phyloP scores from a whole-genome alignment of 2,113 vertebrate species.

The Labeo catla region DNA sequence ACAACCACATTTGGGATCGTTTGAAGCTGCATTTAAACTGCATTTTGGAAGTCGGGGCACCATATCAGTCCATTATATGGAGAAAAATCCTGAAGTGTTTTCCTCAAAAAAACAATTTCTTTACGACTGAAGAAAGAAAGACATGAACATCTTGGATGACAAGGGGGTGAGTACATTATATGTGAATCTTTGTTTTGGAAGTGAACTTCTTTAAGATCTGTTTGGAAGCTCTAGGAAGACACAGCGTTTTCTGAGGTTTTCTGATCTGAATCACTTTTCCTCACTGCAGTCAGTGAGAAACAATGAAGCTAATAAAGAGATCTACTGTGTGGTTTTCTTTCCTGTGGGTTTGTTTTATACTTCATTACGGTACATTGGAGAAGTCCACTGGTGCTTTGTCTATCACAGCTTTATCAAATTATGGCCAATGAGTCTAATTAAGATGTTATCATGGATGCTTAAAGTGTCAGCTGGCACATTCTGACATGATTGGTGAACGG shows the following conservation, averaged over 20 bases:
- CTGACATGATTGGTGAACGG: neutral
- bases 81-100: too few species aligned
- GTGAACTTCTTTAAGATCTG: neutral
- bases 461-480: neutral
- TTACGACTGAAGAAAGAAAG: too few species aligned
- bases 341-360: neutral
- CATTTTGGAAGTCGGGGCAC: too few species aligned
- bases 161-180: too few species aligned
- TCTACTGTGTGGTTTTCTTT: neutral
- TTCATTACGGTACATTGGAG: neutral
- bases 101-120: too few species aligned
- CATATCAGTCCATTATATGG: too few species aligned
- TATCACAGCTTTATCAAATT: neutral
- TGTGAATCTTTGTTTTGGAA: too few species aligned
- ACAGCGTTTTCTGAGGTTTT: neutral
- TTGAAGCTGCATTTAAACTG: too few species aligned
- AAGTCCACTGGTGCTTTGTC: neutral
- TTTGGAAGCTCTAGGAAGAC: neutral
- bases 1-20: too few species aligned
- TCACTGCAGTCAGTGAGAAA: neutral
- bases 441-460: constrained; percentile 9
- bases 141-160: too few species aligned
- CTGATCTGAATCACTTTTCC: neutral
- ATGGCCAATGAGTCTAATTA: neutral
- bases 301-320: neutral